phyloP scores from a whole-genome alignment of 2,888 invertebrate genomes.

The Tachystola acroxantha region DNA sequence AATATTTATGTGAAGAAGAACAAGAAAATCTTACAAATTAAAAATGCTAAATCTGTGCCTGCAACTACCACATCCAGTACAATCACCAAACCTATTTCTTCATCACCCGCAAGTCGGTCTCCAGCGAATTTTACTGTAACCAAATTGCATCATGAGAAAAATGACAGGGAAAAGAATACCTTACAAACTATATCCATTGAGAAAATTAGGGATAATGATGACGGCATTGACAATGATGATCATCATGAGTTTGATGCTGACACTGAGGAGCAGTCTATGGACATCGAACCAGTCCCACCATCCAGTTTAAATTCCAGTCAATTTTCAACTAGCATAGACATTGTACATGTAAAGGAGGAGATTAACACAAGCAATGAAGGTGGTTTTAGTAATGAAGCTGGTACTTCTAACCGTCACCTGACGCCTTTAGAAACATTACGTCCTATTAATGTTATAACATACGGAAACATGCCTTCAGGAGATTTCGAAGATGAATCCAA shows the following conservation, averaged over 20 bases:
- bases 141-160: constrained; percentile 33
- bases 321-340: constrained; percentile 30
- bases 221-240: constrained; percentile 30
- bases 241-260: constrained; percentile 53
- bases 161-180: constrained; percentile 29
- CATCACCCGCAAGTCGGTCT: constrained; percentile 42
- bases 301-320: constrained; percentile 32
- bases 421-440: constrained; percentile 51
- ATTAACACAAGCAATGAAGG: constrained; percentile 55
- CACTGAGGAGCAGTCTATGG: constrained; percentile 60
- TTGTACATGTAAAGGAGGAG: constrained; percentile 60
- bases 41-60: constrained; percentile 44
- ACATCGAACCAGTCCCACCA: constrained; percentile 49
- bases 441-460: constrained; percentile 63
- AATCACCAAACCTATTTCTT: constrained; percentile 35
- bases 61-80: constrained; percentile 18
- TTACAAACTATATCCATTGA: constrained; percentile 50
- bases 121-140: constrained; percentile 54
- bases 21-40: constrained; percentile 66
- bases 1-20: constrained; percentile 66
- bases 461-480: constrained; percentile 49
- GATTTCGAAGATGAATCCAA: constrained; percentile 64
- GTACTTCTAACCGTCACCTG: constrained; percentile 33
- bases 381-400: constrained; percentile 45
- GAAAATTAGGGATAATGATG: constrained; percentile 31